Base-by-base conservation (phyloP, 2,113 vertebrate species). In the Pterocles burchelli region DNA sequence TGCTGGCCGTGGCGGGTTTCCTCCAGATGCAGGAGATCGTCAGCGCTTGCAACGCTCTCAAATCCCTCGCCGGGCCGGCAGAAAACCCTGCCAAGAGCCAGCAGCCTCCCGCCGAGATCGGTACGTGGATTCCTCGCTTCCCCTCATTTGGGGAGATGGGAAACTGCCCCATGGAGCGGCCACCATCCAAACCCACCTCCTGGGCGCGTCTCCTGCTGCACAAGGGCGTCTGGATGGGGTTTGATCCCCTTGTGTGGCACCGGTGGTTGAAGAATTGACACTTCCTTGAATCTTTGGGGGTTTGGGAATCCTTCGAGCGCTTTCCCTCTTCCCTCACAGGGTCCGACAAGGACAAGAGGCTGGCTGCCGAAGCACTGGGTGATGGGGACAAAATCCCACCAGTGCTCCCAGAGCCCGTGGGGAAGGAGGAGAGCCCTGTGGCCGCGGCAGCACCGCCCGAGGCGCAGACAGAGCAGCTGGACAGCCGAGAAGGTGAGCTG, bases 11-110 rank as follows among this genome's bases (percentile, higher is more conserved):
- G 78, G 99, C 99, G 3, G 99, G 98, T 66, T 99, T 99, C 95
- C 98, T 99, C 46, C 99, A 99, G 96, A 99, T 99, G 98, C 99
- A 99, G 93, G 99, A 99, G 93, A 98, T 99, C 2, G 97, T 99
- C 82, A 99, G 98, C 0, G 99, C 99, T 36, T 99, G 99, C 96
- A 98, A 98, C 1, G 97, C 99, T 1, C 99, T 99, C 91, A 99
- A 99, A 93, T 98, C 99, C 4, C 97, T 99, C 18, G 70, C 98
- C 0, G 96, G 72, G 55, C 93, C 97, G 0, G 43, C 63, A 2
- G 38, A 77, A 46, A 79, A 74, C 74, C 33, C 90, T 0, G 6
- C 85, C 2, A 73, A 84, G 34, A 85, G 36, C 43, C 45, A 54
- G 14, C 96, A 61, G 43, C 33, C 46, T 31, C 65, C 68, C 0